phyloP scores from a whole-genome alignment of 2,113 vertebrate genomes.

The Sterrhoptilus dennistouni region DNA sequence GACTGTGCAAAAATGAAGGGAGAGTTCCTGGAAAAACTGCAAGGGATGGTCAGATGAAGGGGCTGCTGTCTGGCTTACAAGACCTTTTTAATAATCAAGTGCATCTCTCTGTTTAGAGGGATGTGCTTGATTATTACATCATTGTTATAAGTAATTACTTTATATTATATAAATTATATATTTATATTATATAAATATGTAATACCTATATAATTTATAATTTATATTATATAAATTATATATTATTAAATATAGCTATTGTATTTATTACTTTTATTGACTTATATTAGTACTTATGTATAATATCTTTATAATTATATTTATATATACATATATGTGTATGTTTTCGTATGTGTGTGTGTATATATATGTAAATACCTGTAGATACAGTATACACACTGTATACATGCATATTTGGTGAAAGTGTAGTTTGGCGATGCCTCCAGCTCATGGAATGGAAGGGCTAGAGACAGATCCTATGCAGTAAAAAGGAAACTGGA shows the following conservation, averaged over 20 bases:
- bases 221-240: no score
- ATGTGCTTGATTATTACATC: background rate
- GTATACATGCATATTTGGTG: background rate
- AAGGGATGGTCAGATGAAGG: background rate
- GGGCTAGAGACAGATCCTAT: background rate
- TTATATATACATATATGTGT: background rate
- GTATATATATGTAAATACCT: background rate
- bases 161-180: background rate
- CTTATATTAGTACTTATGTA: background rate
- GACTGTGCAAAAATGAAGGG: background rate
- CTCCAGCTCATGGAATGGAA: background rate
- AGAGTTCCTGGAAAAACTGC: background rate
- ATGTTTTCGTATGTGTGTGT: background rate
- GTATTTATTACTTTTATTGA: background rate
- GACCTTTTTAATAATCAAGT: background rate
- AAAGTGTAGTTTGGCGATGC: background rate
- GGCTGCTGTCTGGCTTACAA: background rate
- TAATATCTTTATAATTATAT: background rate
- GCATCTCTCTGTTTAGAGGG: background rate
- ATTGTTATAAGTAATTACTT: background rate
- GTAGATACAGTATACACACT: background rate
- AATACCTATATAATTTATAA: no score
- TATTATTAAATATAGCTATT: background rate
- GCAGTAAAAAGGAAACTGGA: background rate
- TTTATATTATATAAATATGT: no score